A percentile compares a stretch with the other conserved stretches of the same genome.
Conservation (phyloP, 2,113 vertebrate species). For the Brachypodius melanocephalos region DNA sequence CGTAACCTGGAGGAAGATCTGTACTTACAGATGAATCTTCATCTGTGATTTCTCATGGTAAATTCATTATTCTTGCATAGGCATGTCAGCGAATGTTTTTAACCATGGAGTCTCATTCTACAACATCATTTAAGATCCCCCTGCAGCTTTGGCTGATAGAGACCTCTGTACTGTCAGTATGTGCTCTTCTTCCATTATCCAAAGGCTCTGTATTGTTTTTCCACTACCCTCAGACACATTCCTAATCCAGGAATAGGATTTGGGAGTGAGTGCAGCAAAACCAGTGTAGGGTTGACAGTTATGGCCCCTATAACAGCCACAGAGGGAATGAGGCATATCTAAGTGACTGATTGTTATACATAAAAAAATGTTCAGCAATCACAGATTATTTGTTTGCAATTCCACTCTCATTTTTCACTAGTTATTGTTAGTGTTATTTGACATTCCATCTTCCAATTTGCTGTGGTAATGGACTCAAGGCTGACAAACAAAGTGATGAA, state of each 20-base stretch:
- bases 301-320: not conserved
- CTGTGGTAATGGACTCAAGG: slow-evolving; percentile 54
- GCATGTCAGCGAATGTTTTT: not conserved
- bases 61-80: not conserved
- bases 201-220: not conserved
- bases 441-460: slow-evolving; percentile 64
- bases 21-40: not conserved
- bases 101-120: not conserved
- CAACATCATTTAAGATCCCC: not conserved
- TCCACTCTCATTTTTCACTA: slow-evolving; percentile 55
- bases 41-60: not conserved
- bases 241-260: not conserved
- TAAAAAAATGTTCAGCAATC: slow-evolving; percentile 38
- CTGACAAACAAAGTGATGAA: slow-evolving; percentile 65
- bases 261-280: not conserved
- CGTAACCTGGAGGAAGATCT: not conserved
- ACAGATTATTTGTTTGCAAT: slow-evolving; percentile 59
- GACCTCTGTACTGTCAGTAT: not conserved
- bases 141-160: not conserved
- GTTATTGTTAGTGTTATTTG: slow-evolving; percentile 56
- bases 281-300: not conserved
- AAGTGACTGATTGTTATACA: slow-evolving; percentile 46
- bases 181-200: not conserved
- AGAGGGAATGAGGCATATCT: slow-evolving; percentile 36
- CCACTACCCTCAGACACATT: not conserved